A percentile compares a stretch with the other conserved stretches of the same genome.
These are phyloP conservation scores for Ceratosolen fusciceps DNA, from an alignment of 1,140 invertebrate species.

Conservation along the genomic window DNA sequence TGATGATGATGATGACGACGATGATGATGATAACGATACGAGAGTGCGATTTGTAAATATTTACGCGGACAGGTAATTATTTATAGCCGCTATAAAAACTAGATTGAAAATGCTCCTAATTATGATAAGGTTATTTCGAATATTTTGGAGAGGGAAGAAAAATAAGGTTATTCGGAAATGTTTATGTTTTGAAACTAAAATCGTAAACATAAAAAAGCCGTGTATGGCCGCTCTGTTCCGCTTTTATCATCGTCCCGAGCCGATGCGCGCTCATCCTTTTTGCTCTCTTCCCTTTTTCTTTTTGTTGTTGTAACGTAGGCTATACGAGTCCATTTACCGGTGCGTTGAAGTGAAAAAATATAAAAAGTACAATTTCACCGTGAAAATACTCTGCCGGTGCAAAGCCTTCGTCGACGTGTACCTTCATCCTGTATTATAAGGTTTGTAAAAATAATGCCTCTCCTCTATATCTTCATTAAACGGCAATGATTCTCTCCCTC, in stretches of 20 bases:
- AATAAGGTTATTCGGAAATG: too few species aligned
- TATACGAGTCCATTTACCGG: constrained; percentile 8
- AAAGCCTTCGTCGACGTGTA: too few species aligned
- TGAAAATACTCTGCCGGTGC: too few species aligned
- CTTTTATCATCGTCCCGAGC: neutral
- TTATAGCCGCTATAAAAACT: too few species aligned
- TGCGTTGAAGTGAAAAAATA: neutral
- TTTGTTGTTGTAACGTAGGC: neutral
- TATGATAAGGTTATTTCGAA: too few species aligned
- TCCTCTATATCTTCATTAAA: neutral
- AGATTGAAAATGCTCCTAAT: too few species aligned
- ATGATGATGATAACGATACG: too few species aligned
- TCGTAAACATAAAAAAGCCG: neutral
- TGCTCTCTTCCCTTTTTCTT: neutral
- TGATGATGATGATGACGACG: too few species aligned
- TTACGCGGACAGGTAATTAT: too few species aligned
- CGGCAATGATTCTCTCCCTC: neutral
- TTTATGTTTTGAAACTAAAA: constrained; percentile 3
- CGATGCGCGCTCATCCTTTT: neutral
- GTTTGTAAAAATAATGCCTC: neutral
- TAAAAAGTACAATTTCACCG: neutral
- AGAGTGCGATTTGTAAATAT: too few species aligned
- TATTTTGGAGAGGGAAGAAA: too few species aligned
- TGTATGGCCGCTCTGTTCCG: neutral
- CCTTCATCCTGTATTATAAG: neutral